Percentiles rank a stretch among this genome's conserved stretches.
Conservation (phyloP, 2,888 invertebrate genomes). For the Clivina fossor region DNA sequence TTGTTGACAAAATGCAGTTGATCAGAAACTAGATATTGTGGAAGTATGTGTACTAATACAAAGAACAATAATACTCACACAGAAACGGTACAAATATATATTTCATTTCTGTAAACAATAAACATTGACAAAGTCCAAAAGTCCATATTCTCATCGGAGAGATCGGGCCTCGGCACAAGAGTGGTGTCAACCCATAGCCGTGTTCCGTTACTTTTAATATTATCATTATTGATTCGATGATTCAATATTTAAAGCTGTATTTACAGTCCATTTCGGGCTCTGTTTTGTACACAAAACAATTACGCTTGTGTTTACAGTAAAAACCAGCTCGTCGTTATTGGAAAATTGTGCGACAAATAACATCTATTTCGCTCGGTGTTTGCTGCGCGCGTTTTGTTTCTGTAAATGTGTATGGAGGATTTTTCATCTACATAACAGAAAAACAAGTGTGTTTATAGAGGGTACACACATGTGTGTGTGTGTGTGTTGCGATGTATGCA, state of each 20-base stretch:
- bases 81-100: conserved; percentile 15
- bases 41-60: too few relatives aligned
- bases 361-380: too few relatives aligned
- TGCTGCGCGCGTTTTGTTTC: too few relatives aligned
- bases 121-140: conserved; percentile 26
- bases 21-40: too few relatives aligned
- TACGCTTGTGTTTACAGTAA: conserved; percentile 30
- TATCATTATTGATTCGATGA: conserved; percentile 34
- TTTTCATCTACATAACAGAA: too few relatives aligned
- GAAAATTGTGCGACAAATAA: conserved; percentile 25
- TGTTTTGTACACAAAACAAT: conserved; percentile 33
- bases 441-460: too few relatives aligned
- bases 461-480: too few relatives aligned
- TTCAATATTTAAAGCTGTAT: conserved; percentile 34
- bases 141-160: conserved; percentile 28
- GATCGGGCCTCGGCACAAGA: conserved; percentile 1
- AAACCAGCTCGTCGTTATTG: conserved; percentile 25
- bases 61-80: too few relatives aligned
- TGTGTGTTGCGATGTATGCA: too few relatives aligned
- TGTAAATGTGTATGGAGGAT: too few relatives aligned
- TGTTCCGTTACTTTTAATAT: conserved; percentile 30
- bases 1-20: too few relatives aligned
- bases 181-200: neutral
- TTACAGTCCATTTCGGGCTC: conserved; percentile 32
- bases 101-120: conserved; percentile 24